Base-by-base conservation (phyloP, 2,797 vertebrate genomes). In the Muraenolepis orangiensis region DNA sequence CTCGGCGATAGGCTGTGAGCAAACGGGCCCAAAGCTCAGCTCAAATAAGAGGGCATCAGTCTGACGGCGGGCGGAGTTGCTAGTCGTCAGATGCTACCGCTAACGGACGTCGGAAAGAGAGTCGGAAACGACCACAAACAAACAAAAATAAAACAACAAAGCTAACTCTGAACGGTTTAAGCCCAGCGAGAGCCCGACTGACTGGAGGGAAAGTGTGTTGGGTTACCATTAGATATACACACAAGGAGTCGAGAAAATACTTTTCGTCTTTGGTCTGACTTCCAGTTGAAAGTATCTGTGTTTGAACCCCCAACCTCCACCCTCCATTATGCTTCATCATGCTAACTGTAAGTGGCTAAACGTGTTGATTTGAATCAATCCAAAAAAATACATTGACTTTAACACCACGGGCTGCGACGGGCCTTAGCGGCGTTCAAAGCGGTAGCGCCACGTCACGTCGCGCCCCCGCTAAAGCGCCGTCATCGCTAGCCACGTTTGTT, bases 31-130 rank as follows among this genome's bases (percentile, higher is more conserved):
- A 90, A 91, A 93, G 87, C 91, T 88, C 85, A 87, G 81, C 85
- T 90, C 89, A 92, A 93, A 91, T 87, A 92, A 87, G n/a, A 92
- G 87, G 87, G 84, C 89, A 81, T 87, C 81, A 81, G 85, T 90
- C 83, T 86, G 83, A 77, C 85, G 79, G 78, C 81, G 80, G 79
- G 78, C 81, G 80, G 81, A 79, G 85, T 83, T 64, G 81, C 74
- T 77, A 78, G 80, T 75, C 77, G 80, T 75, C 77, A 38, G 75
- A 78, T 68, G 79, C 75, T 72, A 80, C 34, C 20, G 12, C 61
- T 78, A 79, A 31, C 23, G 81, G 32, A 74, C 78, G 80, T 83
- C 84, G 40, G 84, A 79, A 82, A 84, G 82, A 81, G 77, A 77
- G 82, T 76, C 68, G n/a, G n/a, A n/a, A n/a, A n/a, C n/a, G n/a